Percentiles rank a stretch among this genome's conserved stretches.
phyloP scores from a whole-genome alignment of 2,113 vertebrate species.

The Hippopotamus amphibius region DNA sequence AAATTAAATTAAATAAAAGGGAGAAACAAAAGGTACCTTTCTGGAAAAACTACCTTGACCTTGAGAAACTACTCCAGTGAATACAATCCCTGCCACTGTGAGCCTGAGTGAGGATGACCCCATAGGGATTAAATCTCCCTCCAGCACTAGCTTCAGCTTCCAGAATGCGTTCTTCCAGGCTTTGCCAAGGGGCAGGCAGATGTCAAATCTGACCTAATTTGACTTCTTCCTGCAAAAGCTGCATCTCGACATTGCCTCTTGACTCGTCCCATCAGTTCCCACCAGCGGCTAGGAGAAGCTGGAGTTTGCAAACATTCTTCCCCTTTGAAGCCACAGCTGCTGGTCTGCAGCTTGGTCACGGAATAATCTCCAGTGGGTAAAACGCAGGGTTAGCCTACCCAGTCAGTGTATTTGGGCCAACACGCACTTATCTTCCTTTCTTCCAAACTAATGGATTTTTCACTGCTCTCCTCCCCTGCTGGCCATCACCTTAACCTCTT shows the following conservation, averaged over 20 bases:
- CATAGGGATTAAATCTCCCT: too few relatives aligned
- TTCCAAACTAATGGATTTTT: neutral
- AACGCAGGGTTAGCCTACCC: neutral
- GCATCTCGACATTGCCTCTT: rapidly evolving
- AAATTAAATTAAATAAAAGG: too few relatives aligned
- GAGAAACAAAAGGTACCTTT: neutral
- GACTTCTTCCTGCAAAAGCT: neutral
- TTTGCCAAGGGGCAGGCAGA: neutral
- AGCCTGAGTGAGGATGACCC: rapidly evolving
- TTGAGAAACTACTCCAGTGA: neutral
- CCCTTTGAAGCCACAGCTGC: neutral
- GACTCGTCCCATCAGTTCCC: too few relatives aligned
- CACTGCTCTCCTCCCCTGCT: too few relatives aligned
- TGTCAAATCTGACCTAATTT: neutral
- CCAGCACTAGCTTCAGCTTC: neutral
- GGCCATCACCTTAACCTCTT: neutral
- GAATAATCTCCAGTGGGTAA: neutral
- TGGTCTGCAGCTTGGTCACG: neutral
- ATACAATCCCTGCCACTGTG: rapidly evolving
- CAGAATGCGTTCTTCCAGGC: neutral
- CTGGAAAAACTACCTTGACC: neutral
- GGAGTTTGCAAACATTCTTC: neutral
- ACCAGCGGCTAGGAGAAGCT: neutral
- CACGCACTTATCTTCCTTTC: neutral
- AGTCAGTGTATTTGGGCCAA: neutral